Base-by-base conservation (phyloP, 1,140 invertebrate genomes). In the Mycetomoellerius zeteki region DNA sequence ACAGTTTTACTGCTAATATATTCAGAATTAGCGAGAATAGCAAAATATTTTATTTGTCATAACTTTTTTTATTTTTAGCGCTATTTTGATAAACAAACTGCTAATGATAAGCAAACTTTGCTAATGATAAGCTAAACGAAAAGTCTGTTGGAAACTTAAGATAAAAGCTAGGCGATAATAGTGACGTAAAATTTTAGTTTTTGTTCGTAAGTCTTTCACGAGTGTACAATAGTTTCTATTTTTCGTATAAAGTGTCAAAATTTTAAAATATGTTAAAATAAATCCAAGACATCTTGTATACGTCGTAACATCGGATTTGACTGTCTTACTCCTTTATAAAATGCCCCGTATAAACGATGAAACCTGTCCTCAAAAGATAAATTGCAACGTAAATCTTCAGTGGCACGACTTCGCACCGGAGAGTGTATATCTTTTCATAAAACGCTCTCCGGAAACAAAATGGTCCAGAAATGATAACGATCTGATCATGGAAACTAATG, bases 341-440 rank as follows among this genome's bases (percentile, higher is more conserved):
- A n/a, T 43, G 50, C 16, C 19, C 24, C 65, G n/a, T 81, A 47
- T 69, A 71, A 81, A 81, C 50, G 50, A 56, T 16, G 33, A 71
- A 71, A 81, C 21, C 30, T 56, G 65, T 71, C 50, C 16, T 21
- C 33, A 47, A 21, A 71, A 71, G 65, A 81, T 81, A 81, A 81
- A 81, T 81, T 81, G 30, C 50, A 43, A 71, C 47, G 21, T 71
- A 81, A 71, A 81, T 43, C 50, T 71, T 56, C 30, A 7, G 14
- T 71, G 30, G 5, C 65, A 56, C 24, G 65, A 81, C 27, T 54
- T 81, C 21, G 33, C 60, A 33, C 8, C 8, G 19, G 30, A 24
- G n/a, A 43, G 16, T 30, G 33, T 71, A 71, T 43, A 56, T 81
- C 33, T 81, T 81, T 71, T 37, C 71, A 56, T 81, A 81, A 71